Evolutionary conservation across 1,140 invertebrate genomes (phyloP).

Genomic region (Neelides sp.): DNA sequence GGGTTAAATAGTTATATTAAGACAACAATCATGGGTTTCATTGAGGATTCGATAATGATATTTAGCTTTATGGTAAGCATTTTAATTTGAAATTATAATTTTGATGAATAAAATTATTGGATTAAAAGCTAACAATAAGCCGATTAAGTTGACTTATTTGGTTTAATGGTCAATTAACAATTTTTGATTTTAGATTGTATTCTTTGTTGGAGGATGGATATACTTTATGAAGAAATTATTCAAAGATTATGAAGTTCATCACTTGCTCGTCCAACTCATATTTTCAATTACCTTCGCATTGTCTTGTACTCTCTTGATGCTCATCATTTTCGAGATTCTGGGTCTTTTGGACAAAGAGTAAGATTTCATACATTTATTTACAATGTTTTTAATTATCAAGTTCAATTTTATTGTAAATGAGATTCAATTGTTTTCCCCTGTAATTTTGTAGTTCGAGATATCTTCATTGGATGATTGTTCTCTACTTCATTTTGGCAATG

Average conservation of each 20-base stretch:
- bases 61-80: constrained; percentile 50
- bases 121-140: constrained; percentile 11
- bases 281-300: constrained; percentile 94
- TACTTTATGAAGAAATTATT: constrained; percentile 98
- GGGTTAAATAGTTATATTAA: not conserved
- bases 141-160: constrained; percentile 6
- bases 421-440: constrained; percentile 34
- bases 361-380: constrained; percentile 31
- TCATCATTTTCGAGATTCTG: constrained; percentile 99
- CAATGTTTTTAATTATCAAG: constrained; percentile 2
- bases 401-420: constrained; percentile 3
- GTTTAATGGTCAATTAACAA: too few relatives aligned
- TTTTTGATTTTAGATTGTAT: constrained; percentile 60
- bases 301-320: constrained; percentile 98
- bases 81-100: constrained; percentile 4
- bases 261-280: constrained; percentile 83
- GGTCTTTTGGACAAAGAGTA: constrained; percentile 73
- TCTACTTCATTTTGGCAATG: constrained; percentile 85
- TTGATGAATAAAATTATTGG: constrained; percentile 6
- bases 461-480: constrained; percentile 86
- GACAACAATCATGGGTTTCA: constrained; percentile 35
- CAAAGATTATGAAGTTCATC: constrained; percentile 94
- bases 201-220: constrained; percentile 93
- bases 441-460: constrained; percentile 64
- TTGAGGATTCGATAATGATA: constrained; percentile 54